Conservation (phyloP, 2,113 vertebrate genomes). For the Morone saxatilis region DNA sequence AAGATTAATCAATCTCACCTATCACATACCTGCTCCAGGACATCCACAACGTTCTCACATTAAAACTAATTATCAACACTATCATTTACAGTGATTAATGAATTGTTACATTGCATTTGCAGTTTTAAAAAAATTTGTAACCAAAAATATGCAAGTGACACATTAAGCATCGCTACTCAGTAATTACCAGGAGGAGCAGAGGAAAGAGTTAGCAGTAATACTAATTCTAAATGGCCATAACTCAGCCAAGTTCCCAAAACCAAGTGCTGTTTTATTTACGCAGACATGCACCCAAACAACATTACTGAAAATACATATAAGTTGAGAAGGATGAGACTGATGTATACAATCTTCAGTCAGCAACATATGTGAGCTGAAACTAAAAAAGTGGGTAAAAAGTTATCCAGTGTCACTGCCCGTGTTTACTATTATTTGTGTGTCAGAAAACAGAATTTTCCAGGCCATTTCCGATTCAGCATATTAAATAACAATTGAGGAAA, state of each 20-base stretch:
- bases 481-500: not conserved
- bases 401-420: not conserved
- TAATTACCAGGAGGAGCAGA: not conserved
- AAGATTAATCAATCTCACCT: not conserved
- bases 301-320: not conserved
- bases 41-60: not conserved
- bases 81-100: not conserved
- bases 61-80: not conserved
- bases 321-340: not conserved
- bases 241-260: not conserved
- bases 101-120: not conserved
- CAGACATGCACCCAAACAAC: not conserved
- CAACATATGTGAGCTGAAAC: not conserved
- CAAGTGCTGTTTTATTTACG: not conserved
- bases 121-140: not conserved
- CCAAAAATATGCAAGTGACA: not conserved
- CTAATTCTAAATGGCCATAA: not conserved
- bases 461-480: not conserved
- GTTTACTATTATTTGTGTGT: not conserved
- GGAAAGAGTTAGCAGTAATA: not conserved
- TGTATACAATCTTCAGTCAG: not conserved
- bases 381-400: not conserved
- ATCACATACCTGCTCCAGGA: not conserved
- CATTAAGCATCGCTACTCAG: not conserved
- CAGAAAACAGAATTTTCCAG: not conserved